Conservation (phyloP, 2,888 invertebrate species). For the Conops quadrifasciatus region DNA sequence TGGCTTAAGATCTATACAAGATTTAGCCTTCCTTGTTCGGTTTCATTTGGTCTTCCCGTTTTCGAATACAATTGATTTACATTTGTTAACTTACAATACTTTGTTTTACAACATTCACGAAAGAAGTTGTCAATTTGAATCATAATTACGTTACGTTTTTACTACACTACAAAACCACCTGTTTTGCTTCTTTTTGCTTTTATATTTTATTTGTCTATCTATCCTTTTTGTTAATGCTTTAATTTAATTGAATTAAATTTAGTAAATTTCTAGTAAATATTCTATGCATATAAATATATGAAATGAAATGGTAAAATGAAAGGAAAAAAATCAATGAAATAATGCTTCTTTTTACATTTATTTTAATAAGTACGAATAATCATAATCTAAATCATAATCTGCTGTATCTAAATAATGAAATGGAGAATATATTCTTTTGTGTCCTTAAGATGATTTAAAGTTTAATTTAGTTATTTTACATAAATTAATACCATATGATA, state of each 20-base stretch:
- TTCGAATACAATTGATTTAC: constrained; percentile 4
- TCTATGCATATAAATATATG: constrained; percentile 26
- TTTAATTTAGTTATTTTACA: constrained; percentile 32
- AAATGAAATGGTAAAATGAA: not conserved
- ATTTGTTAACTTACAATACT: not conserved
- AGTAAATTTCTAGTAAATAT: constrained; percentile 32
- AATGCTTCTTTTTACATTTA: constrained; percentile 10
- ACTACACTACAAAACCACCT: not conserved
- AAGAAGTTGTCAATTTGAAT: constrained; percentile 5
- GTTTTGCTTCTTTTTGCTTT: constrained; percentile 5
- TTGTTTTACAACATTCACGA: constrained; percentile 25
- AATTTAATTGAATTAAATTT: constrained; percentile 24
- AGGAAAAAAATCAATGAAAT: constrained; percentile 12
- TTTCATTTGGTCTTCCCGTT: constrained; percentile 1
- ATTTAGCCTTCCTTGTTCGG: not conserved
- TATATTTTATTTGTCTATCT: constrained; percentile 10
- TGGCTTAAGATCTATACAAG: not conserved
- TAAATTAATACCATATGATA: constrained; percentile 21
- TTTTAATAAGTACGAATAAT: constrained; percentile 22
- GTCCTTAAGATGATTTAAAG: constrained; percentile 25
- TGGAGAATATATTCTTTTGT: constrained; percentile 26
- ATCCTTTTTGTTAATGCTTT: constrained; percentile 26
- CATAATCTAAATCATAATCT: constrained; percentile 25
- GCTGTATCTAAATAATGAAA: constrained; percentile 25
- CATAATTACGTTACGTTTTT: not conserved